phyloP scores from a whole-genome alignment of 2,113 vertebrate species.

The Lophius piscatorius region DNA sequence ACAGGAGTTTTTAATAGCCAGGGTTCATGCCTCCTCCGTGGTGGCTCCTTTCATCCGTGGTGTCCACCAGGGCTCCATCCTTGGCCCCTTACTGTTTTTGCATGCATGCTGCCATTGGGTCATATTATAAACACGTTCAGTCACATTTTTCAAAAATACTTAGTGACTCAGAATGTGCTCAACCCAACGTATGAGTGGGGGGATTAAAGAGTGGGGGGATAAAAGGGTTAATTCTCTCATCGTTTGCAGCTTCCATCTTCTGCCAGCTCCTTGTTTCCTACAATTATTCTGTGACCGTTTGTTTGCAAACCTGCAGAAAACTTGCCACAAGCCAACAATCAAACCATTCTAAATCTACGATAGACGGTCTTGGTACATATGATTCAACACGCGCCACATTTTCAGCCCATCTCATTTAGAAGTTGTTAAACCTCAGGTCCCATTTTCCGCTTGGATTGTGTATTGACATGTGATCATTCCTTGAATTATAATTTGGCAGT shows the following conservation, averaged over 20 bases:
- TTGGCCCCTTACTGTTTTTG: too few relatives aligned
- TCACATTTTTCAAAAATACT: too few relatives aligned
- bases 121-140: too few relatives aligned
- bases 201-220: too few relatives aligned
- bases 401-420: slow-evolving; percentile 1
- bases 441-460: slow-evolving; percentile 21
- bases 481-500: slow-evolving; percentile 30
- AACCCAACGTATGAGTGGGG: too few relatives aligned
- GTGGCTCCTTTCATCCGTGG: too few relatives aligned
- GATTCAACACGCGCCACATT: slow-evolving; percentile 1
- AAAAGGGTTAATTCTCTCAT: too few relatives aligned
- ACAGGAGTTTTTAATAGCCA: too few relatives aligned
- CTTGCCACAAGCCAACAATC: neutral
- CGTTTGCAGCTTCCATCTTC: slow-evolving; percentile 20
- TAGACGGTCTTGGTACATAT: neutral
- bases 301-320: slow-evolving; percentile 7
- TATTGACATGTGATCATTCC: slow-evolving; percentile 42
- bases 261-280: neutral
- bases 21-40: too few relatives aligned
- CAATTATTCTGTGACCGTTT: slow-evolving; percentile 1
- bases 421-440: slow-evolving; percentile 19
- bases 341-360: neutral
- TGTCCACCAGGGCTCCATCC: too few relatives aligned
- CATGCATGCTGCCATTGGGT: too few relatives aligned
- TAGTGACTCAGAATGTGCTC: too few relatives aligned